Conservation (phyloP, 2,113 vertebrate genomes). For the Limanda limanda region DNA sequence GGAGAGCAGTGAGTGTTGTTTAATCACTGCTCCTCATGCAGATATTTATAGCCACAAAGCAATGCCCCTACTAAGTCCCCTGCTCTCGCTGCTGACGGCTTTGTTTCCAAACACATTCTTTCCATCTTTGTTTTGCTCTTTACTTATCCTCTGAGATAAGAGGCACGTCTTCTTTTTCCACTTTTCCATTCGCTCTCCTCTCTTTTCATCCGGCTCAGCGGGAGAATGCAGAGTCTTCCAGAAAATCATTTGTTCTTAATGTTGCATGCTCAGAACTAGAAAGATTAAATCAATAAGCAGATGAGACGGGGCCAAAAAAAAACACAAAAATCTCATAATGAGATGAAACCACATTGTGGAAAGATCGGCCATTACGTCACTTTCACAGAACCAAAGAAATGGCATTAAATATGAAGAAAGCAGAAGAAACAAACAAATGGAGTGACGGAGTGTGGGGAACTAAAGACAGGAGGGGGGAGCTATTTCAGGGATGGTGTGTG, state of each 20-base stretch:
- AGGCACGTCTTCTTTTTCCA: constrained; percentile 1
- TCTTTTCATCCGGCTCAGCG: neutral
- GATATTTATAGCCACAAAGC: constrained; percentile 77
- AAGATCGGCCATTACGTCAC: neutral
- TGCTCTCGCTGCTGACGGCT: constrained; percentile 52
- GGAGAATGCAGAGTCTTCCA: neutral
- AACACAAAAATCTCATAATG: constrained; percentile 7
- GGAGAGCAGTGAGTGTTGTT: constrained; percentile 42
- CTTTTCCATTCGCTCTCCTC: neutral
- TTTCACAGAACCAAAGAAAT: constrained; percentile 15
- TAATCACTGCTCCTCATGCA: constrained; percentile 37
- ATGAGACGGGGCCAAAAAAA: constrained; percentile 1
- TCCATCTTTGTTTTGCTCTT: constrained; percentile 75
- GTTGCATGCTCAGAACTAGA: neutral
- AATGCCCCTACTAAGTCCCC: constrained; percentile 72
- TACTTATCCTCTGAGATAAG: constrained; percentile 52
- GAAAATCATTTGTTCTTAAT: neutral
- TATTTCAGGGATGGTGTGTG: constrained; percentile 77
- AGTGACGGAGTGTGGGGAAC: constrained; percentile 15
- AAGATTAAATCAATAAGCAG: constrained; percentile 19
- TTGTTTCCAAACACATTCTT: constrained; percentile 80
- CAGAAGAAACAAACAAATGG: constrained; percentile 26
- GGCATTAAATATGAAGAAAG: constrained; percentile 32
- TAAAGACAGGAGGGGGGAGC: constrained; percentile 37
- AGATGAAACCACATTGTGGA: constrained; percentile 4